These are phyloP conservation scores for Chanos chanos DNA, from an alignment of 2,797 vertebrate species.

Conservation along the genomic window DNA sequence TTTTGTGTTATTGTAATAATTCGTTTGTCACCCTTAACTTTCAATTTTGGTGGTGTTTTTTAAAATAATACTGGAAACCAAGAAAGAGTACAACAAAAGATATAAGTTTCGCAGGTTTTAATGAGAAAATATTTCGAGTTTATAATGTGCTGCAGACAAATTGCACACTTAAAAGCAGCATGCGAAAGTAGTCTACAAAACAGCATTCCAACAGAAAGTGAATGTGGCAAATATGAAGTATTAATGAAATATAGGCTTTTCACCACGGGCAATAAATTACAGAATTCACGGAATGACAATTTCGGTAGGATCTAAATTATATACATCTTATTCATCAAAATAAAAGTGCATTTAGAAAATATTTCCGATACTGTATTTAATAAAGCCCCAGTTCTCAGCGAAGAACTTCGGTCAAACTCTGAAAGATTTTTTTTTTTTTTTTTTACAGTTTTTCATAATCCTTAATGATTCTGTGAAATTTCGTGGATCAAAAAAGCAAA, in stretches of 20 bases:
- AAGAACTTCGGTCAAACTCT: no score
- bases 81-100: conserved; percentile 42
- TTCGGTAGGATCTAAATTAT: conserved; percentile 85
- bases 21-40: background rate
- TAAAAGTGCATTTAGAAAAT: conserved; percentile 87
- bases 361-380: conserved; percentile 51
- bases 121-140: conserved; percentile 98
- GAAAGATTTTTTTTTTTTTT: no score
- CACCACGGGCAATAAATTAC: conserved; percentile 81
- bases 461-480: no score
- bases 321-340: no score
- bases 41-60: no score
- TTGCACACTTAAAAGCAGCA: conserved; percentile 86
- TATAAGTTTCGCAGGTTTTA: conserved; percentile 82
- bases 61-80: no score
- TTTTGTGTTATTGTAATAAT: conserved; percentile 15
- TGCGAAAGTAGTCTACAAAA: conserved; percentile 79
- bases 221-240: conserved; percentile 73
- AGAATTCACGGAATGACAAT: conserved; percentile 83
- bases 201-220: conserved; percentile 85
- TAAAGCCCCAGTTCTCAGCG: background rate
- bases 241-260: conserved; percentile 80
- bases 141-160: conserved; percentile 89
- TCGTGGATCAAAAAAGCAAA: no score
- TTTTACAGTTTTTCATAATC: no score